Evolutionary conservation across 2,797 vertebrate species (phyloP).

Genomic region (Hemibagrus guttatus): DNA sequence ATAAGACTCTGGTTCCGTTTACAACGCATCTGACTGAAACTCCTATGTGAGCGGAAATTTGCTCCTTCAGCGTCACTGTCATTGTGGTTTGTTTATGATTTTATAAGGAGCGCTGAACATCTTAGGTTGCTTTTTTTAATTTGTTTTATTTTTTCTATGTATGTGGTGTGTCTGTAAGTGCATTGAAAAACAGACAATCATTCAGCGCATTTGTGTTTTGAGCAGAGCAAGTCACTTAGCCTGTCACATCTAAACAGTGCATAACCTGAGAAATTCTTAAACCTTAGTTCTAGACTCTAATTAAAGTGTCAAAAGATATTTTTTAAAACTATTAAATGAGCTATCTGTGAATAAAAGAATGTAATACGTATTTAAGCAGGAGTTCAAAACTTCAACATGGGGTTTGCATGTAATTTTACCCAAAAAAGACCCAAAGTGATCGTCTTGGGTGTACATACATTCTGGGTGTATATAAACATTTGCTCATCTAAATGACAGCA

Average conservation of each 20-base stretch:
- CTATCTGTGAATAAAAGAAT: slow-evolving; percentile 32
- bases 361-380: slow-evolving; percentile 13
- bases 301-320: slow-evolving; percentile 29
- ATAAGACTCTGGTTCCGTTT: slow-evolving; percentile 66
- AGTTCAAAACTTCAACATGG: slow-evolving; percentile 14
- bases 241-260: slow-evolving; percentile 56
- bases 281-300: slow-evolving; percentile 64
- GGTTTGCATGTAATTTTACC: slow-evolving; percentile 45
- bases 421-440: slow-evolving; percentile 21
- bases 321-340: slow-evolving; percentile 30
- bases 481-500: slow-evolving; percentile 15
- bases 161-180: slow-evolving; percentile 56
- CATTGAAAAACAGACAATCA: slow-evolving; percentile 75
- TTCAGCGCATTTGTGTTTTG: slow-evolving; percentile 66
- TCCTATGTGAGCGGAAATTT: slow-evolving; percentile 33
- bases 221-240: slow-evolving; percentile 53
- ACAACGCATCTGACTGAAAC: slow-evolving; percentile 56
- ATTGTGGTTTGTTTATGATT: slow-evolving; percentile 62
- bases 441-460: slow-evolving; percentile 31
- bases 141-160: slow-evolving; percentile 12
- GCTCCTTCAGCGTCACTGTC: slow-evolving; percentile 60
- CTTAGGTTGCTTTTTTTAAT: slow-evolving; percentile 40
- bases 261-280: slow-evolving; percentile 56
- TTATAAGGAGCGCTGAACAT: slow-evolving; percentile 63
- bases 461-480: slow-evolving; percentile 28